A percentile compares a stretch with the other conserved stretches of the same genome.
phyloP scores from a whole-genome alignment of 2,797 vertebrate genomes.

The Notolabrus celidotus region DNA sequence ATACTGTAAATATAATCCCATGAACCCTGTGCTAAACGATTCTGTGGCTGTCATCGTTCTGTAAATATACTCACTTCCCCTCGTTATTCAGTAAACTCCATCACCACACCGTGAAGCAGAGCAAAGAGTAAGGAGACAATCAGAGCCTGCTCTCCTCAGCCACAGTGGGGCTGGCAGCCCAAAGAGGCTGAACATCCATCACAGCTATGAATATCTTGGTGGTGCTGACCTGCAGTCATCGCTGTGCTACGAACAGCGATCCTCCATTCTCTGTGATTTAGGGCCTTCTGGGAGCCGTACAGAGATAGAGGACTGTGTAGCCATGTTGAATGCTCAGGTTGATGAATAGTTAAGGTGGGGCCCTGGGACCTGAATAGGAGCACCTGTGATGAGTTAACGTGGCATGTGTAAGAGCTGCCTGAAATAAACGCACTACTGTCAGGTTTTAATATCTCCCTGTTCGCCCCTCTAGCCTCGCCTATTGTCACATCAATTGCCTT shows the following conservation, averaged over 20 bases:
- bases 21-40: neutral
- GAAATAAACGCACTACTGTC: constrained; percentile 38
- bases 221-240: constrained; percentile 49
- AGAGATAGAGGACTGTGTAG: constrained; percentile 17
- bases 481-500: constrained; percentile 31
- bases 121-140: constrained; percentile 5
- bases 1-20: too few species aligned
- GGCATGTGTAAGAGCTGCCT: constrained; percentile 18
- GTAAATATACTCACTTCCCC: neutral
- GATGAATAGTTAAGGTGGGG: constrained; percentile 52
- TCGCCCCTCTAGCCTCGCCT: constrained; percentile 23
- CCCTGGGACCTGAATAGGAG: constrained; percentile 10
- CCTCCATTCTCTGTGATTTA: constrained; percentile 56
- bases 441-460: constrained; percentile 48
- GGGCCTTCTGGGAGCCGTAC: constrained; percentile 42
- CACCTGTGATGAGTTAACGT: constrained; percentile 37
- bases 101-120: constrained; percentile 9
- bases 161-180: constrained; percentile 5
- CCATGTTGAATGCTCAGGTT: constrained; percentile 26
- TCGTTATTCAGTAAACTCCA: neutral
- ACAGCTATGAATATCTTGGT: constrained; percentile 39
- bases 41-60: neutral
- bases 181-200: constrained; percentile 51
- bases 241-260: constrained; percentile 10
- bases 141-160: constrained; percentile 11